Base-by-base conservation (phyloP, 2,797 vertebrate genomes). In the Chelon auratus region DNA sequence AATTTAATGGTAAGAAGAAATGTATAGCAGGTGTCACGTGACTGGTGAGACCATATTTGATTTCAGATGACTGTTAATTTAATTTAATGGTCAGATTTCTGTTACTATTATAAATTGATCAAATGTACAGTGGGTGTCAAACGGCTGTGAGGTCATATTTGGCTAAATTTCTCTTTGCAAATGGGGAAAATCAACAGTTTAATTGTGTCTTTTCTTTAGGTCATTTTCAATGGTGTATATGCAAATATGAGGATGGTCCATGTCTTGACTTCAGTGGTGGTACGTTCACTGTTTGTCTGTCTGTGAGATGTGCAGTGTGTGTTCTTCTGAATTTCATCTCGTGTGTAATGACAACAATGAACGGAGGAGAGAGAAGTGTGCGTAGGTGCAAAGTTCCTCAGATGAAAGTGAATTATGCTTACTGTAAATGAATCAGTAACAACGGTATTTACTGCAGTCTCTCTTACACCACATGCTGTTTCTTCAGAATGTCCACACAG, bases 241-340 rank as follows among this genome's bases (percentile, higher is more conserved):
- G 97, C 96, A 95, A 99, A 99, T 88, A 97, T 97, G 96, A 96
- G 97, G 94, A 98, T 99, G 98, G 98, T 99, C 94, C 97, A 99
- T 90, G 96, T 98, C 87, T 95, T 99, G 88, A 99, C 98, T 65
- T 99, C 98, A 86, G 97, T 99, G 89, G 98, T 99, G 94, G 98
- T 99, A 96, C 93, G 97, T 97, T 81, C 57, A 71, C 70, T 68
- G 45, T 64, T 11, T 63, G 15, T 77, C 20, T 65, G 17, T 56
- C 24, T 57, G 37, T 52, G 39, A 75, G 8, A 54, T 51, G 15
- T 26, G 11, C 33, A 9, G 24, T 60, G 17, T 62, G 18, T 47
- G 30, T 26, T 30, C 45, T 62, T 56, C 4, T 62, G 12, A 39
- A 56, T 40, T 52, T 24, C 33, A 11, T 45, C n/a, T 20, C 53